phyloP scores from a whole-genome alignment of 37 sponge, comb jelly and placozoan species.

The Petrosia ficiformis region DNA sequence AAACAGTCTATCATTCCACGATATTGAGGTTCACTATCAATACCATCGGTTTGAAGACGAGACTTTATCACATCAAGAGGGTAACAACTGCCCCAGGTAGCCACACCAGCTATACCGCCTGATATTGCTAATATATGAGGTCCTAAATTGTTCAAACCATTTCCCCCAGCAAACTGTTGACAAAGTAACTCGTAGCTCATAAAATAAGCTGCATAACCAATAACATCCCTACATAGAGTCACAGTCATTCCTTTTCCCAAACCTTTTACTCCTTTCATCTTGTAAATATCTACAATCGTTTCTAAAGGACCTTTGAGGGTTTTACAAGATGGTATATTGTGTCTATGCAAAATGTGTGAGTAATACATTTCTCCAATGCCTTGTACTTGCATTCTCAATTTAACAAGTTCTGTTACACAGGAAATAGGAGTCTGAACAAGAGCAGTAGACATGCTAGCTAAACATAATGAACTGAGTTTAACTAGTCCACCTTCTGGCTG shows the following conservation, averaged over 20 bases:
- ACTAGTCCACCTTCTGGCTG: constrained; percentile 14
- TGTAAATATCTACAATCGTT: constrained; percentile 55
- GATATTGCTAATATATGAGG: constrained; percentile 33
- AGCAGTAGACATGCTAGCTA: constrained; percentile 72
- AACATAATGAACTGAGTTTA: constrained; percentile 12
- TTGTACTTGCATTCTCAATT: constrained; percentile 80
- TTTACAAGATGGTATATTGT: not conserved
- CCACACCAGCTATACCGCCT: constrained; percentile 70
- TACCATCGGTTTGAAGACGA: constrained; percentile 74
- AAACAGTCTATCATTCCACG: constrained; percentile 64
- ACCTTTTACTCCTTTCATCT: constrained; percentile 55
- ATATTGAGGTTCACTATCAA: constrained; percentile 36
- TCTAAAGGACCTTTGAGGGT: constrained; percentile 52
- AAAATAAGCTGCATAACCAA: constrained; percentile 76
- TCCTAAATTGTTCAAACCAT: constrained; percentile 21
- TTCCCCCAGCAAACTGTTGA: not conserved
- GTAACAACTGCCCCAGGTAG: constrained; percentile 58
- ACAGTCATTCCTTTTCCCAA: constrained; percentile 51
- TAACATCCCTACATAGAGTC: constrained; percentile 73
- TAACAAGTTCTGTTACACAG: constrained; percentile 75
- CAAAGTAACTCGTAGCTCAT: constrained; percentile 62
- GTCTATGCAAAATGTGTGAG: not conserved
- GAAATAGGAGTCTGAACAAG: constrained; percentile 41
- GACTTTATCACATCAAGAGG: constrained; percentile 91
- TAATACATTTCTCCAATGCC: constrained; percentile 10